Conservation (phyloP, 2,888 invertebrate species). For the Dynastes grantii region DNA sequence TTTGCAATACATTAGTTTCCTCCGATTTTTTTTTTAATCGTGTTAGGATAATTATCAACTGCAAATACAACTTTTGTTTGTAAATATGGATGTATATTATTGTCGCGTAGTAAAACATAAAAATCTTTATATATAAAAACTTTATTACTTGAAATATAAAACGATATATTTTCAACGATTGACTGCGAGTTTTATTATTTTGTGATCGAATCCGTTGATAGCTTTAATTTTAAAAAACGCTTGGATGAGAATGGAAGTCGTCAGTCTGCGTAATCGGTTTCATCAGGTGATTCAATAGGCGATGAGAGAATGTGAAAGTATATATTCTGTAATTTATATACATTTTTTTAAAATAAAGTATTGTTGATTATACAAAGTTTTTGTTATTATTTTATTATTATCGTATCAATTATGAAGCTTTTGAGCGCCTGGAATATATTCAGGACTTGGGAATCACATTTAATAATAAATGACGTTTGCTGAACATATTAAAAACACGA, state of each 20-base stretch:
- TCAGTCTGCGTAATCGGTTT: constrained; percentile 13
- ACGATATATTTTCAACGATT: constrained; percentile 24
- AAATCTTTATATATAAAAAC: constrained; percentile 1
- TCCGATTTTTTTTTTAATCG: not conserved
- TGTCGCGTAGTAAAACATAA: not conserved
- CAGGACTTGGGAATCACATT: too few species aligned
- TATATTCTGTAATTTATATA: constrained; percentile 50
- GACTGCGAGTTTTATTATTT: constrained; percentile 33
- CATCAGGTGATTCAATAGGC: constrained; percentile 11
- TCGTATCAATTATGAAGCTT: too few species aligned
- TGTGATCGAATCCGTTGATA: constrained; percentile 39
- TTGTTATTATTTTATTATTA: not conserved
- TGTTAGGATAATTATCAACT: not conserved
- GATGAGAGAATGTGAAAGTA: constrained; percentile 2
- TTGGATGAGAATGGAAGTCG: not conserved
- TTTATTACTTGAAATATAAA: constrained; percentile 11
- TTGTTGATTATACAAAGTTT: constrained; percentile 46
- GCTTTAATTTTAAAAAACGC: constrained; percentile 32
- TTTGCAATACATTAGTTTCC: too few species aligned
- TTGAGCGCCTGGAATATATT: too few species aligned
- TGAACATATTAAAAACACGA: too few species aligned
- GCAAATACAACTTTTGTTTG: constrained; percentile 12
- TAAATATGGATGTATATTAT: constrained; percentile 13
- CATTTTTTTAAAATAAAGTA: constrained; percentile 51
- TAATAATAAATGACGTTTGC: too few species aligned